Conservation (phyloP, 2,113 vertebrate genomes). For the Oostethus manadensis region DNA sequence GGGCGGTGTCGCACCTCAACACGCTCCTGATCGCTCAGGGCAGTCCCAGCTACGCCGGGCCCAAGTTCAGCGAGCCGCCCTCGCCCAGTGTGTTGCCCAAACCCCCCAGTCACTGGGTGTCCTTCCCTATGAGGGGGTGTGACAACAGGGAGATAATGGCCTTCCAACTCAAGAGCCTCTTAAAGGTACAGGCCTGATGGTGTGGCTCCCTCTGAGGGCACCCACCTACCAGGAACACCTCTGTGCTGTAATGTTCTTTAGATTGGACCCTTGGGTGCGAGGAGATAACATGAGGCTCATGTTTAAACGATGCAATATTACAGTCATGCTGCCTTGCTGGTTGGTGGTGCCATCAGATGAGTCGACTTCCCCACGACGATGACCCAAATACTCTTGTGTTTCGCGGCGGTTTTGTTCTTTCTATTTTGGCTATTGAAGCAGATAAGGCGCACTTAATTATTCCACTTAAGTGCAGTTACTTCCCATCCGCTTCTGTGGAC, state of each 20-base stretch:
- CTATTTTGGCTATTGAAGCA: slow-evolving; percentile 64
- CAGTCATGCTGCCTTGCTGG: slow-evolving; percentile 62
- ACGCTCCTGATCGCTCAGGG: slow-evolving; percentile 79
- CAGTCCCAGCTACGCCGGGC: slow-evolving; percentile 90
- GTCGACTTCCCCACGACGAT: slow-evolving; percentile 55
- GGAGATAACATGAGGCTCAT: background rate
- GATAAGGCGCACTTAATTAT: slow-evolving; percentile 41
- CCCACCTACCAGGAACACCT: slow-evolving; percentile 54
- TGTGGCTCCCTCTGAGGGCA: slow-evolving; percentile 3
- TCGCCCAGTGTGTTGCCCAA: slow-evolving; percentile 94
- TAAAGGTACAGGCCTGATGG: slow-evolving; percentile 93
- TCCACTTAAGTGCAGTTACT: slow-evolving; percentile 22
- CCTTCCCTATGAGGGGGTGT: slow-evolving; percentile 82
- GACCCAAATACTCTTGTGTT: slow-evolving; percentile 61
- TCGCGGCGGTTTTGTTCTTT: slow-evolving; percentile 62
- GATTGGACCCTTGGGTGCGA: slow-evolving; percentile 5
- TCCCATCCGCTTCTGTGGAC: slow-evolving; percentile 52
- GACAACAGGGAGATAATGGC: slow-evolving; percentile 90
- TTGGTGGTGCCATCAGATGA: slow-evolving; percentile 35
- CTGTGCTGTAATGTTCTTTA: slow-evolving; percentile 58
- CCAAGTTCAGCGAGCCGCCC: slow-evolving; percentile 96
- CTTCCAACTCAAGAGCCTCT: slow-evolving; percentile 95
- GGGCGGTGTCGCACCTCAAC: slow-evolving; percentile 73
- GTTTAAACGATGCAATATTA: slow-evolving; percentile 28
- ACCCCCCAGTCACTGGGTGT: slow-evolving; percentile 95